Evolutionary conservation across 2,113 vertebrate genomes (phyloP).

Genomic region (Xiphophorus hellerii): DNA sequence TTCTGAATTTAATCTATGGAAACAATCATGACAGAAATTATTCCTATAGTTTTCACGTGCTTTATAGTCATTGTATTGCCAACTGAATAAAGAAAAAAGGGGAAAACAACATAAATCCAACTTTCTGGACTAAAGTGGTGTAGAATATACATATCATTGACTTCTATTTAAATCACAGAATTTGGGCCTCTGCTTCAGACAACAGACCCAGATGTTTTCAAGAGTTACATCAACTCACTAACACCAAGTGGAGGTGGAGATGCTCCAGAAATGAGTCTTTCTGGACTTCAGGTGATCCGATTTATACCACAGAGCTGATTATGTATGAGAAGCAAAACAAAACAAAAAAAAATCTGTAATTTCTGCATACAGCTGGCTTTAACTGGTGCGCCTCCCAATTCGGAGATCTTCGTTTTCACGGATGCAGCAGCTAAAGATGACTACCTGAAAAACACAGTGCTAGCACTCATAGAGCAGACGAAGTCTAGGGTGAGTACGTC

Average conservation of each 20-base stretch:
- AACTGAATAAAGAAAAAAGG: no score
- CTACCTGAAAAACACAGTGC: conserved; percentile 51
- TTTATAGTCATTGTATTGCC: no score
- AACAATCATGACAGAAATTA: no score
- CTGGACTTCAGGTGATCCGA: conserved; percentile 62
- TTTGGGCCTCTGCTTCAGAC: conserved; percentile 61
- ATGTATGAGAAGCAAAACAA: no score
- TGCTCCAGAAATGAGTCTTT: conserved; percentile 54
- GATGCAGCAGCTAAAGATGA: conserved; percentile 67
- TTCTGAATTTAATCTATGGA: no score
- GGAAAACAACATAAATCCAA: no score
- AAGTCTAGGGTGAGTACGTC: conserved; percentile 55
- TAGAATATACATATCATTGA: no score
- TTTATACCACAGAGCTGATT: background rate
- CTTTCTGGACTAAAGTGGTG: no score
- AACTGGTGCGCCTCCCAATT: conserved; percentile 40
- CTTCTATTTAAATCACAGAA: conserved; percentile 25
- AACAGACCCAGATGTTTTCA: conserved; percentile 40
- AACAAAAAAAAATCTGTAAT: background rate
- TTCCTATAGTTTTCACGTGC: no score
- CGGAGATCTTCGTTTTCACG: conserved; percentile 77
- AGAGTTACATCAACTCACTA: conserved; percentile 18
- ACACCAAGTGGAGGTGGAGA: conserved; percentile 51
- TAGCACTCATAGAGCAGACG: conserved; percentile 63
- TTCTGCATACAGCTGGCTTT: conserved; percentile 62